Conservation (phyloP, 2,888 invertebrate genomes). For the Reticulitermes lucifugus region DNA sequence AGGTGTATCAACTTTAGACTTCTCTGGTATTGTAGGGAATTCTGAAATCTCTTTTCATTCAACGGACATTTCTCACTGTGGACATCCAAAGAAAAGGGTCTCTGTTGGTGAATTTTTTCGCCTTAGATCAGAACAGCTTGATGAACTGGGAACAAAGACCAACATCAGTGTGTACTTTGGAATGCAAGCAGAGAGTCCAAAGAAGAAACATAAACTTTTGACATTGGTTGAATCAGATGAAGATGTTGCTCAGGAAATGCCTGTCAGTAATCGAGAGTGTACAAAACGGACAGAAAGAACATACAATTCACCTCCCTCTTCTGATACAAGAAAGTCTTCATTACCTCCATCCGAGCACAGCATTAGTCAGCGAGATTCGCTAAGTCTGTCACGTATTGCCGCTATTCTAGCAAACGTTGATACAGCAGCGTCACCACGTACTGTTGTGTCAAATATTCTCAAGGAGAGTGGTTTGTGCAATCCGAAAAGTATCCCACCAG, state of each 20-base stretch:
- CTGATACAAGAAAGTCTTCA: background rate
- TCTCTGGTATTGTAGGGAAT: constrained; percentile 10
- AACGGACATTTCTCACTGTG: background rate
- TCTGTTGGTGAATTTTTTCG: constrained; percentile 30
- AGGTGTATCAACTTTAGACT: background rate
- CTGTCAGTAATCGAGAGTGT: background rate
- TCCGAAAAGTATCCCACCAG: background rate
- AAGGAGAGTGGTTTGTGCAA: constrained; percentile 14
- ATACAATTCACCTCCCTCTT: background rate
- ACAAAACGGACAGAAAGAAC: background rate
- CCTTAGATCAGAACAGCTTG: constrained; percentile 2
- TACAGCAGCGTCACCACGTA: constrained; percentile 4
- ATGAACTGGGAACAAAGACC: background rate
- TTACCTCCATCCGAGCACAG: background rate
- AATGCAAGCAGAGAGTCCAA: background rate
- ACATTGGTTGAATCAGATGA: background rate
- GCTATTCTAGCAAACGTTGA: constrained; percentile 18
- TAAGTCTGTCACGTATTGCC: constrained; percentile 18
- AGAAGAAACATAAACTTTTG: background rate
- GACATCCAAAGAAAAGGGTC: background rate
- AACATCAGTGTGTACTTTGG: background rate
- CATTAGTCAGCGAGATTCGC: background rate
- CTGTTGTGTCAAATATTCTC: constrained; percentile 24
- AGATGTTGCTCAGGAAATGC: background rate
- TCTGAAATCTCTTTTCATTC: background rate